Conservation (phyloP, 2,888 invertebrate genomes). For the Philhelius pedissequus region DNA sequence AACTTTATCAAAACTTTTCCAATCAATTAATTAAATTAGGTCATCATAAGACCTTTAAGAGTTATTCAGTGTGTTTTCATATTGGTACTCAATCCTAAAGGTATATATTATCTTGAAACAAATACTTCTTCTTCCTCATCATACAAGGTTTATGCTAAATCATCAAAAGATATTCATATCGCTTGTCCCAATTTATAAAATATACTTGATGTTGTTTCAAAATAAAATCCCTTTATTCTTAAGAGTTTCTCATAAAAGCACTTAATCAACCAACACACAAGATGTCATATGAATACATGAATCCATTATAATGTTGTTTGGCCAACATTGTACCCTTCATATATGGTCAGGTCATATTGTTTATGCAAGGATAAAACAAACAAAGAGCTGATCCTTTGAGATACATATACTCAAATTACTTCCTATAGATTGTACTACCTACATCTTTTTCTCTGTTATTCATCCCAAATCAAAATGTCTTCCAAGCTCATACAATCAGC, state of each 20-base stretch:
- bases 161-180: constrained; percentile 42
- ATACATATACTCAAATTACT: constrained; percentile 20
- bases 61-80: not conserved
- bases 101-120: not conserved
- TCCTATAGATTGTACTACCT: no score
- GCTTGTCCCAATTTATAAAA: constrained; percentile 38
- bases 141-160: constrained; percentile 17
- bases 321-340: constrained; percentile 24
- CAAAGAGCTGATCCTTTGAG: constrained; percentile 49
- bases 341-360: constrained; percentile 16
- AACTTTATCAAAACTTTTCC: not conserved
- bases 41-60: not conserved
- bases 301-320: constrained; percentile 63
- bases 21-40: not conserved
- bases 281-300: constrained; percentile 54
- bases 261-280: constrained; percentile 61
- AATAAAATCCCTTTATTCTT: constrained; percentile 43
- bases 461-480: constrained; percentile 20
- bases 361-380: constrained; percentile 46
- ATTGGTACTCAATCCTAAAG: not conserved
- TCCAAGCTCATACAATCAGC: constrained; percentile 11
- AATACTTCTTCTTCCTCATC: not conserved
- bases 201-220: constrained; percentile 14
- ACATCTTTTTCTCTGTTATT: constrained; percentile 22
- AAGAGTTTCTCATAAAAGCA: constrained; percentile 59